Evolutionary conservation across 2,888 invertebrate genomes (phyloP).

Genomic region (Phytoseiulus persimilis): DNA sequence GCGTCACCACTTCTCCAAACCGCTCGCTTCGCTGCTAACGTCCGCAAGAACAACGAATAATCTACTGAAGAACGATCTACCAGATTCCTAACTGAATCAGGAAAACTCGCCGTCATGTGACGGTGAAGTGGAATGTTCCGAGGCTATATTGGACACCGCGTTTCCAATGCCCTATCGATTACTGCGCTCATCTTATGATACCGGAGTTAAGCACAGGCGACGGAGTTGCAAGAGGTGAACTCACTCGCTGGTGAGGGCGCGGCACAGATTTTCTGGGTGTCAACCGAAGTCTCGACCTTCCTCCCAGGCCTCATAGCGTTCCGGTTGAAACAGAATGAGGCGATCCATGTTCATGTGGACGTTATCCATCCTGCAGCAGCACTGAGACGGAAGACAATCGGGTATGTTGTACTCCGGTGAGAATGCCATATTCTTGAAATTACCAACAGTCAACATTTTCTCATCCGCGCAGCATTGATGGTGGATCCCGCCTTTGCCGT

Average conservation of each 20-base stretch:
- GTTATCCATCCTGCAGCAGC: conserved; percentile 67
- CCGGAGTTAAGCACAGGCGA: too few species aligned
- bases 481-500: conserved; percentile 88
- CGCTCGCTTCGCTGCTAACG: too few species aligned
- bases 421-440: conserved; percentile 73
- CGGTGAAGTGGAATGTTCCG: too few species aligned
- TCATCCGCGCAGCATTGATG: conserved; percentile 94
- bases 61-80: too few species aligned
- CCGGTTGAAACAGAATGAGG: conserved; percentile 73
- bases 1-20: too few species aligned
- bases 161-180: too few species aligned
- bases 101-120: too few species aligned
- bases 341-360: conserved; percentile 99
- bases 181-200: too few species aligned
- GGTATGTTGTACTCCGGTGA: conserved; percentile 61
- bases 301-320: conserved; percentile 76
- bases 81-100: too few species aligned
- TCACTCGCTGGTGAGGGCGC: conserved; percentile 80
- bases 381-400: conserved; percentile 50
- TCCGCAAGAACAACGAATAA: too few species aligned
- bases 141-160: too few species aligned
- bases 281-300: conserved; percentile 78
- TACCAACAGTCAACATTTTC: conserved; percentile 76
- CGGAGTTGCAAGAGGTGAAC: too few species aligned
- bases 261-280: conserved; percentile 69